A percentile compares a stretch with the other conserved stretches of the same genome.
phyloP scores from a whole-genome alignment of 2,797 vertebrate species.

The Catostomus latipinnis region DNA sequence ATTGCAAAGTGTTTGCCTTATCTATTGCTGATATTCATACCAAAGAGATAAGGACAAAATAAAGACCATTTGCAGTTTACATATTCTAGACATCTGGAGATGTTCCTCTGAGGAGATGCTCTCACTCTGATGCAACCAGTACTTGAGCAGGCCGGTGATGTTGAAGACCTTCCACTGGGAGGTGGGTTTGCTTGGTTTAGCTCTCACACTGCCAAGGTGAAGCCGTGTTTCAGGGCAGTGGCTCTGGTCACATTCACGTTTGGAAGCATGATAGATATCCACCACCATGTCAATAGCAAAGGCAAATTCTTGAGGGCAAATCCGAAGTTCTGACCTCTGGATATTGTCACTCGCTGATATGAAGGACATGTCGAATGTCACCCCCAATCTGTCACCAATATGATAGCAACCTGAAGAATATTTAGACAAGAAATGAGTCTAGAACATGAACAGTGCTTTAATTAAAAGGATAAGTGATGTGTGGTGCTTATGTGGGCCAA shows the following conservation, averaged over 20 bases:
- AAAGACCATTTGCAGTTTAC: constrained; percentile 18
- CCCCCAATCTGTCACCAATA: constrained; percentile 76
- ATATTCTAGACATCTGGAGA: constrained; percentile 16
- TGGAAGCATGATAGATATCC: constrained; percentile 80
- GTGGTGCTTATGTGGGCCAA: constrained; percentile 34
- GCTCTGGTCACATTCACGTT: constrained; percentile 47
- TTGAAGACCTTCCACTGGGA: constrained; percentile 84
- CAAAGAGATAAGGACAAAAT: no score
- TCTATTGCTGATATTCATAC: background rate
- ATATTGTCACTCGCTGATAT: constrained; percentile 78
- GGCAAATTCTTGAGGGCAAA: constrained; percentile 73
- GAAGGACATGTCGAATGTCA: constrained; percentile 88
- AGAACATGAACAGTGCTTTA: background rate
- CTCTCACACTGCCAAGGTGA: constrained; percentile 78
- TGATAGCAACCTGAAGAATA: constrained; percentile 76
- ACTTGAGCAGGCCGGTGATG: constrained; percentile 76
- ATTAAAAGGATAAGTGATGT: constrained; percentile 37
- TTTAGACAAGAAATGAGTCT: constrained; percentile 6
- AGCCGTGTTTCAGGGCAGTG: constrained; percentile 68
- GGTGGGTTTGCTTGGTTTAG: constrained; percentile 50
- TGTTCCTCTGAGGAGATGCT: constrained; percentile 7
- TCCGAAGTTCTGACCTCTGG: constrained; percentile 80
- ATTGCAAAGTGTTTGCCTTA: background rate
- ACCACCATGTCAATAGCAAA: constrained; percentile 65
- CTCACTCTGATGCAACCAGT: constrained; percentile 74